Conservation (phyloP, 2,797 vertebrate genomes). For the Bucorvus abyssinicus region DNA sequence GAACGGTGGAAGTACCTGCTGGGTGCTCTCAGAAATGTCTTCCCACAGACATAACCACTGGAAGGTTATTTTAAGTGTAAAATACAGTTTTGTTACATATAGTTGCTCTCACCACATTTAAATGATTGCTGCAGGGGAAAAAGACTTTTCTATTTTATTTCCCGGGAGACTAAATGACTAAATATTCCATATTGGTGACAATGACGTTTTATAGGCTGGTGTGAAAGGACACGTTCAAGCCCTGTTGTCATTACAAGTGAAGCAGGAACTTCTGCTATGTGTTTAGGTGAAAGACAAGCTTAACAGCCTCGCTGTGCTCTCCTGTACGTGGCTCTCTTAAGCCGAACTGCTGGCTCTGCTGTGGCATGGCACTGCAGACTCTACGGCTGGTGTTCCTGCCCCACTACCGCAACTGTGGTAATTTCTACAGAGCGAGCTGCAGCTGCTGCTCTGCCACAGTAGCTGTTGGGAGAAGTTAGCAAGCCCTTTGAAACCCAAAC, state of each 20-base stretch:
- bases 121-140: background rate
- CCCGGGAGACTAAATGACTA: background rate
- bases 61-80: background rate
- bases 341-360: background rate
- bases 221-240: no score
- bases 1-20: no score
- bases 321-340: background rate
- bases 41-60: background rate
- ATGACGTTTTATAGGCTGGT: background rate
- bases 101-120: background rate
- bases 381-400: background rate
- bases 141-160: background rate
- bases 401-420: background rate
- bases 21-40: background rate
- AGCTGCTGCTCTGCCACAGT: constrained; percentile 46
- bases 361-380: background rate
- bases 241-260: background rate
- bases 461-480: constrained; percentile 3
- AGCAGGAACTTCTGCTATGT: background rate
- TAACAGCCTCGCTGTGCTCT: background rate
- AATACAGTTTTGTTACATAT: no score
- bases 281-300: background rate
- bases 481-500: constrained; percentile 58
- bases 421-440: background rate
- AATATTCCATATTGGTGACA: background rate